Base-by-base conservation (phyloP, 1,140 invertebrate species). In the Diachasma alloeum region DNA sequence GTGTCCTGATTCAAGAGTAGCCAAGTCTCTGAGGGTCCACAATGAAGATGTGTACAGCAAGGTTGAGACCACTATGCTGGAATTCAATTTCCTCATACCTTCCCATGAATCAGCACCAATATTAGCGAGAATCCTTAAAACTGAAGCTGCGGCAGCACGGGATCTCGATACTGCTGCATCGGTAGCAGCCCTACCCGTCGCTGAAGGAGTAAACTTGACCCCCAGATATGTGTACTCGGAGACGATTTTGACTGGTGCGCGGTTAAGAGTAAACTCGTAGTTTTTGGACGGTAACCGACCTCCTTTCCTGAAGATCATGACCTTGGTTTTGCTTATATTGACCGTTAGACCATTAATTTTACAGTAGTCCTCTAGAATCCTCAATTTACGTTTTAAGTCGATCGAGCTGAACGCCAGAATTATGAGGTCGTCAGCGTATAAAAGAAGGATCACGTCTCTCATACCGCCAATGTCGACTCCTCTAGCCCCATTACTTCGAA, bases 261-360 rank as follows among this genome's bases (percentile, higher is more conserved):
- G 3, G n/a, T 68, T 36, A 24, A 59, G 19, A 59, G 53, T 59
- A 6, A 6, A 59, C 4, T 22, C 53, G 15, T 69, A 10, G 71
- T 56, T 37, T 4, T 0, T 15, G 17, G 46, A 72, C 1, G 53
- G 19, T 37, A 59, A 11, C 42, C n/a, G 63, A 13, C 82, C 78
- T 0, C 78, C 75, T 22, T 78, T 78, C 36, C 67, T 63, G 74
- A 83, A 82, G 44, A 79, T 72, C 15, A 83, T 19, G 42, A 82
- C 72, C 46, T 79, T 83, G 15, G 79, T 81, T 78, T 83, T 83
- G n/a, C 73, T 74, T 15, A 75, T 39, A 53, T 82, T 82, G 11
- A 82, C 72, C 37, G 22, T 72, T 8, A 81, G 48, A 5, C 69
- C 69, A 69, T 78, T 79, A 8, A 22, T 0, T 22, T 31, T 44